Evolutionary conservation across 2,113 vertebrate genomes (phyloP).

Genomic region (Percina caprodes): DNA sequence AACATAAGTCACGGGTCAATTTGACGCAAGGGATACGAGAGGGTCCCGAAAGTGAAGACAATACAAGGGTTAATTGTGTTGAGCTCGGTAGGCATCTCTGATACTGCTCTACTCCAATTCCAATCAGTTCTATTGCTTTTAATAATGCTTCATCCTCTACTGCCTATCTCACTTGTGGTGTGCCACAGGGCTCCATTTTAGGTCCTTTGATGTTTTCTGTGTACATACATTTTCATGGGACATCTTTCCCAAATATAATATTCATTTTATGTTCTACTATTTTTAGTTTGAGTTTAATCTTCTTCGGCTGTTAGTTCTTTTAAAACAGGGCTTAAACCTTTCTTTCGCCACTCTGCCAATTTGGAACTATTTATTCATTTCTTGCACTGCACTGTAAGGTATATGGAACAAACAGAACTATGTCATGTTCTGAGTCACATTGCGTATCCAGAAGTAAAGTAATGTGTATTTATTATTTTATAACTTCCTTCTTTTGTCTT

Average conservation of each 20-base stretch:
- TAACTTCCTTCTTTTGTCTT: conserved; percentile 3
- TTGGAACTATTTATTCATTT: too few species aligned
- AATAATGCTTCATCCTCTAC: not conserved
- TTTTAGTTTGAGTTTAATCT: not conserved
- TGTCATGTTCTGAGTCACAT: too few species aligned
- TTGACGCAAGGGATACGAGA: too few species aligned
- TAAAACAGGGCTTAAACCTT: not conserved
- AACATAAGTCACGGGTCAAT: too few species aligned
- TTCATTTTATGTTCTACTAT: not conserved
- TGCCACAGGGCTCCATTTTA: conserved; percentile 7
- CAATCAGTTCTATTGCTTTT: not conserved
- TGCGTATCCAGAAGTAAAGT: too few species aligned
- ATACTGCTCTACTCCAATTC: not conserved
- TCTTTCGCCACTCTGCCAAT: too few species aligned
- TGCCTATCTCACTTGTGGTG: not conserved
- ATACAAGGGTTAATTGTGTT: too few species aligned
- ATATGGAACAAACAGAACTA: too few species aligned
- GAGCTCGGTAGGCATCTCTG: not conserved
- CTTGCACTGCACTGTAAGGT: too few species aligned
- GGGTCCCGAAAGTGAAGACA: too few species aligned
- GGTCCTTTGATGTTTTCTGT: not conserved
- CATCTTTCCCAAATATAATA: not conserved
- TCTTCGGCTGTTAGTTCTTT: not conserved
- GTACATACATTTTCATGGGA: not conserved
- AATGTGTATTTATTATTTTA: not conserved